Evolutionary conservation across 2,888 invertebrate species (phyloP).

Genomic region (Dryadula phaetusa): DNA sequence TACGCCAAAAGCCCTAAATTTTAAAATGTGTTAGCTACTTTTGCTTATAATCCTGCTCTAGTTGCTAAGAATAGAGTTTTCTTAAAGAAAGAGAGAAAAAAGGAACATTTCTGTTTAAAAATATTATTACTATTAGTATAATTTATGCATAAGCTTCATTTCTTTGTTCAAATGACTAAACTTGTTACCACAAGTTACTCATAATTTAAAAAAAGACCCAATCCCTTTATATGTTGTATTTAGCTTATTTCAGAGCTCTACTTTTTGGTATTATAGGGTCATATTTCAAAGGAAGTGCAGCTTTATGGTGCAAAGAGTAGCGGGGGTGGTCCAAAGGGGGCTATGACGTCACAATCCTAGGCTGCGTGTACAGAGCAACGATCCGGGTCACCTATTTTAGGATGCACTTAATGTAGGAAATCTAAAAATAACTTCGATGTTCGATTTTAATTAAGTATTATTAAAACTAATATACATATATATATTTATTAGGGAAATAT

Average conservation of each 20-base stretch:
- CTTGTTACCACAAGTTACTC: neutral
- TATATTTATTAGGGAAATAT: neutral
- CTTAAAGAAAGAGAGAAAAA: too few species aligned
- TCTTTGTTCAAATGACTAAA: neutral
- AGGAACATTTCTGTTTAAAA: too few species aligned
- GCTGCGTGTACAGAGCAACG: slow-evolving; percentile 62
- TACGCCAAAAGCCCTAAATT: too few species aligned
- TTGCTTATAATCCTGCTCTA: too few species aligned
- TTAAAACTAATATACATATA: neutral
- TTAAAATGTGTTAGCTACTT: too few species aligned
- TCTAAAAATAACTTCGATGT: slow-evolving; percentile 39
- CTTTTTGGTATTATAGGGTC: slow-evolving; percentile 18
- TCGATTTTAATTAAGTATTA: slow-evolving; percentile 23
- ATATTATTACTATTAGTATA: too few species aligned
- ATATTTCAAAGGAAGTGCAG: slow-evolving; percentile 39
- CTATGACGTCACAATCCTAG: slow-evolving; percentile 68
- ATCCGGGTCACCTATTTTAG: slow-evolving; percentile 74
- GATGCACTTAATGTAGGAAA: slow-evolving; percentile 60
- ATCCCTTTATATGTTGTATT: neutral
- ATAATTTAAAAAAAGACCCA: neutral
- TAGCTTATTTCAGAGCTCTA: neutral
- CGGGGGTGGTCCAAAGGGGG: slow-evolving; percentile 40
- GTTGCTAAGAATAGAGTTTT: too few species aligned
- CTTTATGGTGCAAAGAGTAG: slow-evolving; percentile 39
- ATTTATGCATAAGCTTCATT: neutral